Evolutionary conservation across 2,888 invertebrate genomes (phyloP), one percentile per base, ranked within the genome.

Genomic region (Macrophya alboannulata): DNA sequence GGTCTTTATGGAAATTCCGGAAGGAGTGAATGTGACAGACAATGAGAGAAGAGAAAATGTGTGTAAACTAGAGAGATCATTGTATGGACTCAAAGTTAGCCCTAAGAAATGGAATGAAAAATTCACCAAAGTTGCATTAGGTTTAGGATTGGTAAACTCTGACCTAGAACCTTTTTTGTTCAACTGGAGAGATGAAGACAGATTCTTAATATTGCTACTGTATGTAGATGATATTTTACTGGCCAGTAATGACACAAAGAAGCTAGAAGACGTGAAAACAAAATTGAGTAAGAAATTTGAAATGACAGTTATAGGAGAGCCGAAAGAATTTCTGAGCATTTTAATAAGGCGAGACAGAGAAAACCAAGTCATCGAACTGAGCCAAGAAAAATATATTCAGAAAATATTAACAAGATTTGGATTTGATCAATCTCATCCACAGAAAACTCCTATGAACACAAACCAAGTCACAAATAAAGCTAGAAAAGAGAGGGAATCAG

Each of bases 1-100:
- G 17, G 87, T 90, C 12, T 90, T 87, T 74, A 89, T 90, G 89
- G 86, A 86, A 68, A 89, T 89, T 45, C 90, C 90, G 83, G 84
- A 87, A 37, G 90, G 90, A 25, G 12, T 74, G 3, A 37, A 37
- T 17, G 8, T 43, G n/a, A 40, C 85, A 31, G 45, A 81, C 21
- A 71, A 71, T 85, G 85, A 59, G 74, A 82, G 40, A 84, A 87
- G 25, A 62, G 85, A 71, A 86, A 84, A 55, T 45, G 71, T 89
- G 0, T 88, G 87, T 17, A 87, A 86, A 74, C 59, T 88, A 12
- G 12, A 87, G 15, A 84, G 68, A 74, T 48, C 87, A 5, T n/a
- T 87, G 17, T 87, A 88, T 79, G 85, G 86, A 10, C 21, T 86
- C n/a, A 68, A 79, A 65, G 59, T 86, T 51, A 87, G 86, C 65